Evolutionary conservation across 2,888 invertebrate genomes (phyloP), one percentile per base, ranked within the genome.

Genomic region (Aplocera efformata): DNA sequence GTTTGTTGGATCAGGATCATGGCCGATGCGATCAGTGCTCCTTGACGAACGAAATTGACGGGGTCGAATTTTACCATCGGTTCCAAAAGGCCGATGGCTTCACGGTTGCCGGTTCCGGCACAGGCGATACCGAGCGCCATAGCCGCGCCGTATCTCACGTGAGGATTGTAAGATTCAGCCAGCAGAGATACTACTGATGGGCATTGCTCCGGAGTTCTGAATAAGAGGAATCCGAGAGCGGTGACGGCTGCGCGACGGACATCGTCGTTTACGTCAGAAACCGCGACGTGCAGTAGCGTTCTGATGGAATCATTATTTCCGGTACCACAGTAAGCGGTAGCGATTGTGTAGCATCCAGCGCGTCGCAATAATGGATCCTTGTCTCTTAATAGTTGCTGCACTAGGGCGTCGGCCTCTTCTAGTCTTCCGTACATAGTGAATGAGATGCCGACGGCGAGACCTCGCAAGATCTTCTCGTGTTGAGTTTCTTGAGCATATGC

Each of bases 41-140:
- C 99, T 84, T 99, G 99, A 7, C 99, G 93, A 0, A 99, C 99
- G 79, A 98, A 99, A 78, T 98, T 99, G 6, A 99, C 98, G 0
- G 98, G 98, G 77, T 99, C 99, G 60, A 93, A 93, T 84, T 98
- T 98, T 20, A 98, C 96, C 96, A 99, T 96, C 0, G 99, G 99
- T 72, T 99, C 99, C 40, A 99, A 81, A 3, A 99, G 90, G 17
- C 94, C 95, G 46, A 99, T 96, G 0, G 99, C 99, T 80, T 99
- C 99, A 66, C 97, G 92, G 42, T 97, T 91, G n/a, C 98, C 99
- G 5, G 98, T 98, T 7, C 99, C 99, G 27, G 99, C 98, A 78
- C 99, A 99, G 0, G 99, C 98, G 60, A 99, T 99, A 46, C 99
- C 99, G 43, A 99, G 79, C 1, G 99, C 99, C 97, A 99, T 98